A percentile compares a stretch with the other conserved stretches of the same genome.
Evolutionary conservation across 2,888 invertebrate genomes (phyloP).

Genomic region (Exocentrus adspersus): DNA sequence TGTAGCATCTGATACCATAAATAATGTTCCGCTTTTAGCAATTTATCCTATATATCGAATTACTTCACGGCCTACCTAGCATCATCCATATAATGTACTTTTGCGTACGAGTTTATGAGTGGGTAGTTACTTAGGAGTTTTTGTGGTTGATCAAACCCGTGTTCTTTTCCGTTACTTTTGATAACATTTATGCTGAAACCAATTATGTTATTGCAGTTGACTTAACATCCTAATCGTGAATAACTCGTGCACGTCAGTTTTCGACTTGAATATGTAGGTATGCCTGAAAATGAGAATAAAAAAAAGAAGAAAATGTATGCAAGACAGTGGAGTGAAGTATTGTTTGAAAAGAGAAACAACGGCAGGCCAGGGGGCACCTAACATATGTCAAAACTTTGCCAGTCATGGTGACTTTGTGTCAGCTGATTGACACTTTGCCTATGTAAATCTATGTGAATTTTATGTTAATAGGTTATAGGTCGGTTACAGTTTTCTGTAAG

Average conservation of each 20-base stretch:
- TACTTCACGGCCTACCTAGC: neutral
- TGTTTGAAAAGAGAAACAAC: too few species aligned
- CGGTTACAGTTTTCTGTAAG: too few species aligned
- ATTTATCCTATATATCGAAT: neutral
- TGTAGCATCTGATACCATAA: neutral
- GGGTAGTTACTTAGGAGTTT: conserved; percentile 12
- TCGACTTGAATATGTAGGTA: too few species aligned
- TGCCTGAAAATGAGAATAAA: too few species aligned
- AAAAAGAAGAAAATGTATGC: too few species aligned
- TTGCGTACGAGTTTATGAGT: neutral
- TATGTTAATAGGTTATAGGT: too few species aligned
- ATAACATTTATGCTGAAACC: conserved; percentile 15
- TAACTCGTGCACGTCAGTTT: conserved; percentile 17
- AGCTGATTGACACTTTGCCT: too few species aligned
- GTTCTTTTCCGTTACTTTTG: conserved; percentile 15
- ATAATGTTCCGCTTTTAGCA: neutral
- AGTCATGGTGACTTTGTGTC: too few species aligned
- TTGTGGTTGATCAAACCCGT: neutral
- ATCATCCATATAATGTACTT: neutral
- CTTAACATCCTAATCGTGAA: conserved; percentile 6
- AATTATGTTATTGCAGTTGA: neutral
- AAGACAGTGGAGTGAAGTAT: too few species aligned
- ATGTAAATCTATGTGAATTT: too few species aligned
- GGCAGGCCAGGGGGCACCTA: too few species aligned
- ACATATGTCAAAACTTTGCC: too few species aligned